These are phyloP conservation scores for Atlantisia rogersi DNA, from an alignment of 2,113 vertebrate genomes.

Conservation along the genomic window DNA sequence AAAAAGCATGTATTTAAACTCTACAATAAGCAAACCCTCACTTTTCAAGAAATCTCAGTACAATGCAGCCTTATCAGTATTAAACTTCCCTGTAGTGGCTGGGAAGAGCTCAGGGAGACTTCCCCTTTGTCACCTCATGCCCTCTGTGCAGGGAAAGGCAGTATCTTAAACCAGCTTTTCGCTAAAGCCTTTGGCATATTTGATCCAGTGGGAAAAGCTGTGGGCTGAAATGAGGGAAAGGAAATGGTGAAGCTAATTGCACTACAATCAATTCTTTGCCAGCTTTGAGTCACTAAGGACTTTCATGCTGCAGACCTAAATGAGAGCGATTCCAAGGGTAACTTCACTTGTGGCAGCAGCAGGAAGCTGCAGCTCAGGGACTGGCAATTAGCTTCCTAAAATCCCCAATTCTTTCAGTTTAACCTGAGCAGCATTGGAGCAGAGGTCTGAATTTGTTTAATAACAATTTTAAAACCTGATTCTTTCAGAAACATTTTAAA, in stretches of 20 bases:
- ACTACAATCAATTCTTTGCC: neutral
- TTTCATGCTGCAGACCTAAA: neutral
- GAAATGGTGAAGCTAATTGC: neutral
- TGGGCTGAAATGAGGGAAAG: neutral
- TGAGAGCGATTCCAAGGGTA: accelerated
- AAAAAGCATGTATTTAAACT: neutral
- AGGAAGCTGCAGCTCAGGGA: neutral
- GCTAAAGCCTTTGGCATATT: neutral
- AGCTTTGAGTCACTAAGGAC: neutral
- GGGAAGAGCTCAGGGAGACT: neutral
- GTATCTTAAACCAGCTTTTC: neutral
- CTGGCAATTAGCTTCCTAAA: neutral
- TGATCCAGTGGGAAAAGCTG: neutral
- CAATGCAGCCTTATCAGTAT: neutral
- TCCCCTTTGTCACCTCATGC: neutral
- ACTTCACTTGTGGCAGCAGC: neutral
- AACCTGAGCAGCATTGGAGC: neutral
- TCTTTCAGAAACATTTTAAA: neutral
- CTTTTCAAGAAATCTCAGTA: neutral
- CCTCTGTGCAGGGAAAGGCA: neutral
- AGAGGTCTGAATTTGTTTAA: neutral
- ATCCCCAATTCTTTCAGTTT: neutral
- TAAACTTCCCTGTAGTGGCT: neutral
- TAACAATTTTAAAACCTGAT: neutral
- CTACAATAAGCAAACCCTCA: neutral